Conservation (phyloP, 2,113 vertebrate genomes). For the Forbesichthys agassizii region DNA sequence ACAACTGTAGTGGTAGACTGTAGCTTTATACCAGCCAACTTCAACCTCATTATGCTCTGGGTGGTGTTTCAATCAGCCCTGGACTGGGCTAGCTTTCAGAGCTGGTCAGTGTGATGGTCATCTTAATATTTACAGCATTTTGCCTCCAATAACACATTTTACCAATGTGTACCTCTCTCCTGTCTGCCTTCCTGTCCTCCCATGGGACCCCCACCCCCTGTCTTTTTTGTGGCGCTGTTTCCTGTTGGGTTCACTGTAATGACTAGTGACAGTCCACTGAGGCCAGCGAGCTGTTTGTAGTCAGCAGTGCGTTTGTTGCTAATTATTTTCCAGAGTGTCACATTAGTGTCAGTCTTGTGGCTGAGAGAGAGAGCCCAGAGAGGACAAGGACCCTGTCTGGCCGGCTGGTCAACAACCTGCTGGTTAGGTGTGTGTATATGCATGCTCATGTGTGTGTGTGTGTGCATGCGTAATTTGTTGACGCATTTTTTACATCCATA, state of each 20-base stretch:
- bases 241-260: constrained; percentile 83
- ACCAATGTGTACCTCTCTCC: no score
- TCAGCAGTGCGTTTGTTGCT: constrained; percentile 97
- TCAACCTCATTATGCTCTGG: no score
- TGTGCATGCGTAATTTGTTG: no score
- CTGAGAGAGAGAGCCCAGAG: constrained; percentile 87
- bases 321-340: constrained; percentile 99
- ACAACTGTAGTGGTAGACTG: no score
- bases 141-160: no score
- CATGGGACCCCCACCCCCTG: neutral
- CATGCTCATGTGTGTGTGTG: no score
- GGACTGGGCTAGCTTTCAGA: no score
- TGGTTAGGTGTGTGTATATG: neutral
- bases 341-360: constrained; percentile 94
- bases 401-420: neutral
- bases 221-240: constrained; percentile 59
- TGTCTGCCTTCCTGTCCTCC: neutral
- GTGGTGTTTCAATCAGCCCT: no score
- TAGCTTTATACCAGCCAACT: no score
- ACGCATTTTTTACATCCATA: no score
- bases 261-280: constrained; percentile 93
- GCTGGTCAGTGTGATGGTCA: no score
- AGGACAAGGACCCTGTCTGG: constrained; percentile 71
- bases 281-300: constrained; percentile 95
- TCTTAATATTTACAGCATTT: no score